Evolutionary conservation across 1,140 invertebrate genomes (phyloP), one percentile per base, ranked within the genome.

Genomic region (Asbolus verrucosus): DNA sequence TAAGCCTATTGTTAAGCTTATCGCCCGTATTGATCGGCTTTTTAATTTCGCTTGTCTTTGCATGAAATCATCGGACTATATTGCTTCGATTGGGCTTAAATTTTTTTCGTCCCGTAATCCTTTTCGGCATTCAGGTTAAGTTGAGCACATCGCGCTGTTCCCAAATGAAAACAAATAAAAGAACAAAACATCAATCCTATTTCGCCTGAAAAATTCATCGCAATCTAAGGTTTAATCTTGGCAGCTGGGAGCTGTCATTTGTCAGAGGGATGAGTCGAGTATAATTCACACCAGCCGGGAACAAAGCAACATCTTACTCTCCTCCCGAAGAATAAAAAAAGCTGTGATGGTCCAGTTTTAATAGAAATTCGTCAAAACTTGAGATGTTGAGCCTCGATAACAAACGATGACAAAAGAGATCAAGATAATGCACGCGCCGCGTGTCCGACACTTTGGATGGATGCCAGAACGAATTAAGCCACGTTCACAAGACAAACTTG

Each of bases 351-450:
- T 69, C 60, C 60, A 69, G 67, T 69, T 69, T 69, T 69, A 69
- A 69, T 72, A 63, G 46, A 72, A 72, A 72, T 72, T 68, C 41
- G 70, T 68, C 65, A 72, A 72, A 71, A 72, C 41, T 69, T 15
- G 54, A 50, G 67, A 69, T 69, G 38, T 21, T 46, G 43, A 50
- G 46, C 46, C 46, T 1, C 18, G 67, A 69, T 69, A 69, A 62
- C 15, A 43, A 62, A 43, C 27, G 65, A 67, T 61, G 67, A 69
- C 67, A 69, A 69, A 69, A 43, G 11, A 69, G 67, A 69, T 69
- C 60, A 39, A 69, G 67, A 69, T 69, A 69, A 69, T 65, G 67
- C 67, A 50, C 46, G 67, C 59, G 16, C n/a, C 24, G 19, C 18
- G 19, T 46, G 41, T 46, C 21, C 43, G n/a, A 11, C 33, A 11